Base-by-base conservation (phyloP, 2,888 invertebrate genomes). In the Ctena decussata region DNA sequence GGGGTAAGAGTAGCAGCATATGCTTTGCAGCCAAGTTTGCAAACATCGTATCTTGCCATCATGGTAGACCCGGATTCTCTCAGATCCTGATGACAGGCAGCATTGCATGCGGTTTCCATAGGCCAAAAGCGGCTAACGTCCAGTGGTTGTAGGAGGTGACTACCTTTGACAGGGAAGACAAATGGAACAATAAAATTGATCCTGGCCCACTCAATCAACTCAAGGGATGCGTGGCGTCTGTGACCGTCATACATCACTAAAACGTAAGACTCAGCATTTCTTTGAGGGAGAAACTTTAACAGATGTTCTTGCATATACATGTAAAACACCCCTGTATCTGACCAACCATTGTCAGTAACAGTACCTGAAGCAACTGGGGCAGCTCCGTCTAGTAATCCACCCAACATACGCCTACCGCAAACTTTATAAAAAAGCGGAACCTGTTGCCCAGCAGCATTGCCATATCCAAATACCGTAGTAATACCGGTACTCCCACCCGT, bases 151-250 rank as follows among this genome's bases (percentile, higher is more conserved):
- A 80, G 69, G n/a, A 65, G 27, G 49, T 80, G 80, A 35, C 65
- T 65, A 32, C 49, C 49, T 35, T 80, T 65, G 18, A 75, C 69
- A 27, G 74, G 75, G 15, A 80, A 35, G 8, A 80, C 74, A 35
- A 81, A 80, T 24, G 81, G 37, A 8, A 84, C 65, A 2, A 84
- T 74, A 30, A 80, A 57, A 30, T 81, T 41, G 6, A 3, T 12
- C 18, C 37, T 73, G 8, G 84, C 77, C 84, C 84, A 84, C 21
- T 84, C 77, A 53, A 80, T 74, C 27, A 80, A 21, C 30, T 30
- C 24, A 24, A 76, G 46, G 27, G 60, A 44, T 18, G 72, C 27
- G 41, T 37, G 84, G 1, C 49, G 49, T 0, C n/a, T 53, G 30
- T 80, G 84, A 2, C 80, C 76, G 75, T 83, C 78, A 78, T 78